Evolutionary conservation across 1,140 invertebrate genomes (phyloP), one percentile per base, ranked within the genome.

Genomic region (Trissolcus basalis): DNA sequence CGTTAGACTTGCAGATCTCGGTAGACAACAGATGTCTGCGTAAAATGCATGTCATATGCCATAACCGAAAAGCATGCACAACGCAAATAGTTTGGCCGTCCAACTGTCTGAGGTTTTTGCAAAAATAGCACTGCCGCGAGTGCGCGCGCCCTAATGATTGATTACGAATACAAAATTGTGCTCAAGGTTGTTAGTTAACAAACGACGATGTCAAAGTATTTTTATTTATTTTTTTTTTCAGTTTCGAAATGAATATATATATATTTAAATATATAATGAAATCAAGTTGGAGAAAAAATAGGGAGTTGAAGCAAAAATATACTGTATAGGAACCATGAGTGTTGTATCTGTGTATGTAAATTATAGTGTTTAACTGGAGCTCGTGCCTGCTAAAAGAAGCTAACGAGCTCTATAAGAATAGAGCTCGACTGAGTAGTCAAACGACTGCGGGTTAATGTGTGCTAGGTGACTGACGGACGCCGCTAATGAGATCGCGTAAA

Each of bases 401-500:
- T 80, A 83, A 82, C 75, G 77, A 79, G 79, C 67, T 56, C 55
- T 49, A 77, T 77, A 59, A 81, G 82, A 84, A 81, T 84, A 83
- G 80, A n/a, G n/a, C n/a, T 71, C 50, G 54, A 69, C 63, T 39
- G 71, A 64, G 35, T 32, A 39, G n/a, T 1, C 79, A 79, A 82
- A 75, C 79, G 73, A 78, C 64, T 68, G 45, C 54, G 45, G n/a
- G 48, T 12, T 3, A 41, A 36, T 39, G 64, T 9, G 14, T 9
- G 54, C 59, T 61, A 83, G 61, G 36, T 81, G 80, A 85, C 81
- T 83, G 83, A 85, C 83, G 56, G 80, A 83, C 68, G 64, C 71
- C 70, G 35, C 81, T 85, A 85, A 85, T 85, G 83, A 85, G 81
- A 65, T 72, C 39, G 13, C 16, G 48, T 33, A 11, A 35, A 45